Percentiles rank a stretch among this genome's conserved stretches.
These are phyloP conservation scores for Clarias pachynema DNA, from an alignment of 2,797 vertebrate genomes.

Conservation along the genomic window DNA sequence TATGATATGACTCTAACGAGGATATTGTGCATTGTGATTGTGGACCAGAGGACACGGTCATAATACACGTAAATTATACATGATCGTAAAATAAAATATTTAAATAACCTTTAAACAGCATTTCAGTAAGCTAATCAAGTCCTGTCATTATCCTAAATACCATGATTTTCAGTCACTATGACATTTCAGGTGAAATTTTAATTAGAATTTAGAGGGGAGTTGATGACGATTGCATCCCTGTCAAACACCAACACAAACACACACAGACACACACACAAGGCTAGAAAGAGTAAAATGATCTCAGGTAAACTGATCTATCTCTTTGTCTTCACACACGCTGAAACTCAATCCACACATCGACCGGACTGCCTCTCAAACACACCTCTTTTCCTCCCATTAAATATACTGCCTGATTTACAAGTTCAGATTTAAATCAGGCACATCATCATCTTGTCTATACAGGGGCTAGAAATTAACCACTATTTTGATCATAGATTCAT, in stretches of 20 bases:
- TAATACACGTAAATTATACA: not conserved
- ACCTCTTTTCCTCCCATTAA: not conserved
- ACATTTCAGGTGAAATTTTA: not conserved
- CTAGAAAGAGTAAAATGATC: constrained; percentile 46
- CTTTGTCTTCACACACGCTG: constrained; percentile 39
- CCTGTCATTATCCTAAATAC: not conserved
- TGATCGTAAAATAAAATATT: not conserved
- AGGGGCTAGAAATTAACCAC: no score
- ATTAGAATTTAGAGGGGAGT: not conserved
- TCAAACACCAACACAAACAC: not conserved
- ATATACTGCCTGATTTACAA: constrained; percentile 2
- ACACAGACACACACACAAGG: not conserved
- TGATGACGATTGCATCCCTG: not conserved
- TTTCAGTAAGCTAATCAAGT: not conserved
- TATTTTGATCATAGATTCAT: no score
- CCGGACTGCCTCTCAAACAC: not conserved
- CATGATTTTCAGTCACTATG: not conserved
- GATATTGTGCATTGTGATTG: not conserved
- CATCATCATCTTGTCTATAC: not conserved
- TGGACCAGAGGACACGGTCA: not conserved
- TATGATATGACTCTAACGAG: not conserved
- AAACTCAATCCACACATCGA: not conserved
- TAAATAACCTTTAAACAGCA: not conserved
- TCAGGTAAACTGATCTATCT: constrained; percentile 43
- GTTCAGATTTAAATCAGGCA: no score